Base-by-base conservation (phyloP, 2,797 vertebrate species). In the Craterocephalus amniculus region DNA sequence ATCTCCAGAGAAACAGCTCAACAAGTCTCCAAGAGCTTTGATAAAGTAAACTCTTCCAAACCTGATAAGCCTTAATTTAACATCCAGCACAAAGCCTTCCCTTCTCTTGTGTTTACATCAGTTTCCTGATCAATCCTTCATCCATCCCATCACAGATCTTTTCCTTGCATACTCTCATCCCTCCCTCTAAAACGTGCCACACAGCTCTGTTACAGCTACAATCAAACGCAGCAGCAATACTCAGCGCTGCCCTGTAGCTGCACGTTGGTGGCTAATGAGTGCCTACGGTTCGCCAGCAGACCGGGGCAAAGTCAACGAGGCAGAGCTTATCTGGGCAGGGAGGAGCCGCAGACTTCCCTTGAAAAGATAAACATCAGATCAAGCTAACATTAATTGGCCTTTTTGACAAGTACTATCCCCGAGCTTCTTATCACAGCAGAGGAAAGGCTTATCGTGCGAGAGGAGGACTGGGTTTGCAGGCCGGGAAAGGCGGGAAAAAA, bases 251-350 rank as follows among this genome's bases (percentile, higher is more conserved):
- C 85, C 85, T 29, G 6, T 12, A 78, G 88, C 76, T 78, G 72
- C 65, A 61, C 72, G 87, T 87, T 87, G 83, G 87, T 87, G 84
- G 81, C 74, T 80, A 83, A 90, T 84, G 79, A 73, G 76, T n/a
- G 79, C 72, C 78, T 74, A 58, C 65, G 77, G 80, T 74, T 83
- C 76, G 48, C 56, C 34, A 76, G 71, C 9, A 63, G 72, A 81
- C 36, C 61, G 66, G 78, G 83, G 87, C 90, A 89, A 90, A 87
- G 89, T 89, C 87, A 90, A 83, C 83, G 80, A 76, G 87, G 78
- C 63, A 79, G 78, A 88, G 78, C 79, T 79, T 85, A 78, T 86
- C 86, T 78, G 69, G 78, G 72, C 81, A 81, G 81, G 83, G 73
- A 58, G 58, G 63, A 72, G 83, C 66, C 48, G 61, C 61, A 72